Evolutionary conservation across 2,113 vertebrate species (phyloP).

Genomic region (Labrus mixtus): DNA sequence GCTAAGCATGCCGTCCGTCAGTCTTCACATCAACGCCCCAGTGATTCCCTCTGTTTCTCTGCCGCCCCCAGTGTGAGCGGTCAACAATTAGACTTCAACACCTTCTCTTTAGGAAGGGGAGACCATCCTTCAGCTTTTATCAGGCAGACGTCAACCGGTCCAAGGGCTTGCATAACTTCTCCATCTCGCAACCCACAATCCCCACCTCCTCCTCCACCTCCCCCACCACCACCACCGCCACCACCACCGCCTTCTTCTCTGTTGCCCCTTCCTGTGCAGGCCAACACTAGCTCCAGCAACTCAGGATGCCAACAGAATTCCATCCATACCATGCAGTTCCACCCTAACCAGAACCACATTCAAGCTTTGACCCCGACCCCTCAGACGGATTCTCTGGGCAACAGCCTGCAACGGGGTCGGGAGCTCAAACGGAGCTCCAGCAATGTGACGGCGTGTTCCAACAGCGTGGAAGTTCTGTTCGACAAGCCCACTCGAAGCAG

Average conservation of each 20-base stretch:
- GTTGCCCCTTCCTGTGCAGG: slow-evolving; percentile 81
- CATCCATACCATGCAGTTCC: slow-evolving; percentile 85
- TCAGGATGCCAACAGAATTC: slow-evolving; percentile 87
- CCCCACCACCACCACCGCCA: slow-evolving; percentile 54
- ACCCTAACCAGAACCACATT: slow-evolving; percentile 88
- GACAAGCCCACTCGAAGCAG: slow-evolving; percentile 85
- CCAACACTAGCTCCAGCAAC: slow-evolving; percentile 85
- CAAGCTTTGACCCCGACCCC: slow-evolving; percentile 81
- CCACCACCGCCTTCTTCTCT: slow-evolving; percentile 67
- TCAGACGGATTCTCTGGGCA: slow-evolving; percentile 83
- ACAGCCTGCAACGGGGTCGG: slow-evolving; percentile 86
- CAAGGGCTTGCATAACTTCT: slow-evolving; percentile 85
- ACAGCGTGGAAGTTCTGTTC: slow-evolving; percentile 84
- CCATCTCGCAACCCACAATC: slow-evolving; percentile 59
- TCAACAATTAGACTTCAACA: slow-evolving; percentile 90
- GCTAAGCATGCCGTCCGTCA: slow-evolving; percentile 75
- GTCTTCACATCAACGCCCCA: slow-evolving; percentile 82
- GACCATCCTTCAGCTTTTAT: slow-evolving; percentile 91
- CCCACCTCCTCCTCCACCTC: slow-evolving; percentile 65
- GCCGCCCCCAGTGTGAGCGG: slow-evolving; percentile 94
- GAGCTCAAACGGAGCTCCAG: slow-evolving; percentile 88
- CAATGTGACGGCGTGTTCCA: slow-evolving; percentile 83
- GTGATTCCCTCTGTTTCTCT: slow-evolving; percentile 92
- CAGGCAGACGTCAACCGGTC: slow-evolving; percentile 81
- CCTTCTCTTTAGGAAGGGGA: slow-evolving; percentile 87